A percentile compares a stretch with the other conserved stretches of the same genome.
Evolutionary conservation across 2,113 vertebrate genomes (phyloP).

Genomic region (Tachuris rubrigastra): DNA sequence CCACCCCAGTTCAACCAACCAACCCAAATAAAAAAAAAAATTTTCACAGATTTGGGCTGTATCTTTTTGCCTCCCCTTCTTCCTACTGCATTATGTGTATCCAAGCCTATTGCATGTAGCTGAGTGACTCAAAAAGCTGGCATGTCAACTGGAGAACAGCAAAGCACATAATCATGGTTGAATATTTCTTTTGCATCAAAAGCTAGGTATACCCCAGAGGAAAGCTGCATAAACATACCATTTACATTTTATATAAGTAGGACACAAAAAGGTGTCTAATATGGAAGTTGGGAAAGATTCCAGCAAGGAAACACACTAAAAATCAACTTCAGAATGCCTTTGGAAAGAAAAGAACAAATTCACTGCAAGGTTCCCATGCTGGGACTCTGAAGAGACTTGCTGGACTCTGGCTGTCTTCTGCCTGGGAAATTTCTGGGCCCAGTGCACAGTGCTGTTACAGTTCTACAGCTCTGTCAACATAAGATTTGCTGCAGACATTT

Average conservation of each 20-base stretch:
- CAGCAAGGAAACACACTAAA: neutral
- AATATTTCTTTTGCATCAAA: neutral
- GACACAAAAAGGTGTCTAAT: neutral
- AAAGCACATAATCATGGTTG: neutral
- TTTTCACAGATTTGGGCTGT: neutral
- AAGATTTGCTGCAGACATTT: neutral
- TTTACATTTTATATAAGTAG: neutral
- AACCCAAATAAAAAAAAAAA: neutral
- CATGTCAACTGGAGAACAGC: neutral
- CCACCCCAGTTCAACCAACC: neutral
- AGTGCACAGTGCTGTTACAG: neutral
- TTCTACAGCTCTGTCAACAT: neutral
- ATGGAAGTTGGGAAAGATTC: neutral
- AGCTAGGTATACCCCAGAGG: neutral
- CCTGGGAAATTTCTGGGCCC: neutral
- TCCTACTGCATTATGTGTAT: rapidly evolving
- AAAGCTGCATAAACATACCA: neutral
- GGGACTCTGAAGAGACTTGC: neutral
- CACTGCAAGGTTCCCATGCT: neutral
- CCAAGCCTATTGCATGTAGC: neutral
- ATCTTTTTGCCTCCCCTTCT: neutral
- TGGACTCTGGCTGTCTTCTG: neutral
- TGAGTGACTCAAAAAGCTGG: neutral
- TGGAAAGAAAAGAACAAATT: neutral
- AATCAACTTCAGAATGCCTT: neutral